Conservation (phyloP, 2,113 vertebrate species). For the Zeus faber region DNA sequence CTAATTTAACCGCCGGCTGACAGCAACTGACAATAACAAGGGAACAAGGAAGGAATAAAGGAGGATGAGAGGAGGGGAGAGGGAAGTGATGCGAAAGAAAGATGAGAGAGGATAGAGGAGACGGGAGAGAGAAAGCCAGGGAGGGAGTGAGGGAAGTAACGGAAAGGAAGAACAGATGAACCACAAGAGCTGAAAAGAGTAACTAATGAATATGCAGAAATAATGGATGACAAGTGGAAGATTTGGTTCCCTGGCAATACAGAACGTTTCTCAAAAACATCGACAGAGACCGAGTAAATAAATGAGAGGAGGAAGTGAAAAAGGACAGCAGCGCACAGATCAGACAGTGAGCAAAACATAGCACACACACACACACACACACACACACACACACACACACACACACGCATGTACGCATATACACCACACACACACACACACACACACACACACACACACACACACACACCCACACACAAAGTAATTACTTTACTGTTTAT, state of each 20-base stretch:
- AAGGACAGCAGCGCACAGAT: no score
- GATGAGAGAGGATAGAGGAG: not conserved
- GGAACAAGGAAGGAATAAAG: not conserved
- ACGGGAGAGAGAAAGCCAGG: not conserved
- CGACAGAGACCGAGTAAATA: no score
- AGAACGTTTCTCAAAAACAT: slow-evolving; percentile 19
- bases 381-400: slow-evolving; percentile 7
- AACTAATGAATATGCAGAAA: slow-evolving; percentile 19
- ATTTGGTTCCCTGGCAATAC: slow-evolving; percentile 16
- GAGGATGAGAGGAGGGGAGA: not conserved
- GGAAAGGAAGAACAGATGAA: slow-evolving; percentile 3
- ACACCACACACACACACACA: slow-evolving; percentile 7
- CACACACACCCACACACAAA: slow-evolving; percentile 15
- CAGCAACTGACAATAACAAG: no score
- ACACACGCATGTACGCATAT: slow-evolving; percentile 28
- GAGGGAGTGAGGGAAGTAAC: slow-evolving; percentile 1
- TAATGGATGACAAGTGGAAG: slow-evolving; percentile 16
- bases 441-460: slow-evolving; percentile 24
- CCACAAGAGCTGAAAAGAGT: slow-evolving; percentile 15
- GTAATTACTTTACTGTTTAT: no score
- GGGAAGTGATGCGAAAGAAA: not conserved
- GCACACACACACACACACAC: slow-evolving; percentile 7
- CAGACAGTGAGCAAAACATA: not conserved
- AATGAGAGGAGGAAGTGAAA: no score
- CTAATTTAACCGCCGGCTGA: no score